Percentiles rank a stretch among this genome's conserved stretches.
Evolutionary conservation across 2,797 vertebrate species (phyloP).

Genomic region (Zenarchopterus dispar): DNA sequence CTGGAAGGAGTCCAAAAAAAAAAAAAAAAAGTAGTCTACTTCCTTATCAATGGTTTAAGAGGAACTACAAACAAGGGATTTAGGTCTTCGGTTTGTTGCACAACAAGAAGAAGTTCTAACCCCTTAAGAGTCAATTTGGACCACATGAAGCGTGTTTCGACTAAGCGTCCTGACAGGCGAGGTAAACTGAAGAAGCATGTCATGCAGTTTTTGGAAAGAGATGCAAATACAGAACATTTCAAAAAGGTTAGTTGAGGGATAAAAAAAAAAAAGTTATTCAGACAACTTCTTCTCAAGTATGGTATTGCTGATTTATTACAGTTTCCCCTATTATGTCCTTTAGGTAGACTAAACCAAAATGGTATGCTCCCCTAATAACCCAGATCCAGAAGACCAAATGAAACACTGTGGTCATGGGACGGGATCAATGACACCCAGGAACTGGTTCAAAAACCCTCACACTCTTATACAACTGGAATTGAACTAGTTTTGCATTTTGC

Average conservation of each 20-base stretch:
- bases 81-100: conserved; percentile 53
- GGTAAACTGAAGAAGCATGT: conserved; percentile 7
- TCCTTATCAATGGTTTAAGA: conserved; percentile 70
- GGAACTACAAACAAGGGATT: conserved; percentile 60
- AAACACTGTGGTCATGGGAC: no score
- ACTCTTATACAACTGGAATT: no score
- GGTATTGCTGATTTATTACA: no score
- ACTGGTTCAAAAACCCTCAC: no score
- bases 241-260: not conserved
- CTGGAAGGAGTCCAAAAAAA: conserved; percentile 32
- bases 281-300: not conserved
- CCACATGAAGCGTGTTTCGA: conserved; percentile 25
- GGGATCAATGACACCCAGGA: no score
- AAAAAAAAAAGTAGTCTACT: conserved; percentile 60
- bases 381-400: no score
- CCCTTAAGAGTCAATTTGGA: conserved; percentile 18
- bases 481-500: no score
- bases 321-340: no score
- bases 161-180: conserved; percentile 8
- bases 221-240: not conserved
- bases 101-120: conserved; percentile 46
- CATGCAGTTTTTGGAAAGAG: not conserved
- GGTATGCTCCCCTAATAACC: no score
- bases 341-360: no score
- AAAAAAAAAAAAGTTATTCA: not conserved